These are phyloP conservation scores for Theropithecus gelada DNA, from an alignment of 2,113 vertebrate species.

Conservation along the genomic window DNA sequence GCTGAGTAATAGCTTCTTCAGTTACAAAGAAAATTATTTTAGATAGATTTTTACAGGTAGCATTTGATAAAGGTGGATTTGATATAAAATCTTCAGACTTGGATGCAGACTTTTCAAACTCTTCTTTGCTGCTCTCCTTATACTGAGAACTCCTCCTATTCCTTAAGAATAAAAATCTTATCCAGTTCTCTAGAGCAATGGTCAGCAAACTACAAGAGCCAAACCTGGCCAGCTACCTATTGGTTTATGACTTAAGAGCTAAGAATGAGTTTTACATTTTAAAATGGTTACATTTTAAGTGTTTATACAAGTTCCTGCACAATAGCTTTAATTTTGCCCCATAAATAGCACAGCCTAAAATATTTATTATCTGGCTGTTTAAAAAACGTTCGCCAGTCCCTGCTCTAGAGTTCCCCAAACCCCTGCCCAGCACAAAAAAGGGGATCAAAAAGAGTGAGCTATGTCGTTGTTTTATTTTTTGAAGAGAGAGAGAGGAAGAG, in stretches of 20 bases:
- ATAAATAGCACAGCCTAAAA: neutral
- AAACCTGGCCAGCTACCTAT: neutral
- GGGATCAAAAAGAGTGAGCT: neutral
- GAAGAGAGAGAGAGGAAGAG: neutral
- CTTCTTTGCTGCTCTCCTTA: neutral
- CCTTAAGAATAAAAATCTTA: neutral
- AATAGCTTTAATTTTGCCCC: neutral
- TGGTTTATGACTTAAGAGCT: neutral
- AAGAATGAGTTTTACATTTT: neutral
- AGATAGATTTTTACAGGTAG: neutral
- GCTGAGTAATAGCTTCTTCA: neutral
- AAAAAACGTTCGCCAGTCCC: neutral
- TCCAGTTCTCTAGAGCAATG: neutral
- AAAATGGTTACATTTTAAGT: neutral
- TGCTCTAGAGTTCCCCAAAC: neutral
- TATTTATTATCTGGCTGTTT: neutral
- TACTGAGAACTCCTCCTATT: no score
- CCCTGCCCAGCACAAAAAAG: neutral
- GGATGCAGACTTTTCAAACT: neutral
- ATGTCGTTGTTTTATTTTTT: neutral
- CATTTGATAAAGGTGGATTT: neutral
- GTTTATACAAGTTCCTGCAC: neutral
- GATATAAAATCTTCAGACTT: neutral
- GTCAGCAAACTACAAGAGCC: neutral
- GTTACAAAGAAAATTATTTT: neutral